Evolutionary conservation across 30 jellyfish, hydroid and myxozoan species (phyloP).

Genomic region (Cassiopea andromeda): DNA sequence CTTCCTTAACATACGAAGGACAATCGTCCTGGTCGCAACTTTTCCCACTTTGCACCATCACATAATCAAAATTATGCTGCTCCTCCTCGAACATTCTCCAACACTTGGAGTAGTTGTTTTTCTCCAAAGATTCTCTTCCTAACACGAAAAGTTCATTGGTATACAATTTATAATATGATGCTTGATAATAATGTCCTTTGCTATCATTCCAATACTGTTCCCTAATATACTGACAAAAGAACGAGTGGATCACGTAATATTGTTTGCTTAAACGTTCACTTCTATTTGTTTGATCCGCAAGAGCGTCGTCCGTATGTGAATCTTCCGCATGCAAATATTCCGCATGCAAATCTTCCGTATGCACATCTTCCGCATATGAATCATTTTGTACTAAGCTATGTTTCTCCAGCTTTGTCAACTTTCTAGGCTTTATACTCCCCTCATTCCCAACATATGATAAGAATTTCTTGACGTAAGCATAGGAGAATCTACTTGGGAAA

Average conservation of each 20-base stretch:
- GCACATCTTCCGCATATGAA: not conserved
- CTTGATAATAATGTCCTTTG: not conserved
- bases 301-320: not conserved
- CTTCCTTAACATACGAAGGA: not conserved
- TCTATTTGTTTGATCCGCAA: not conserved
- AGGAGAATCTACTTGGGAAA: slow-evolving; percentile 39
- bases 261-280: not conserved
- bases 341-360: too few species aligned
- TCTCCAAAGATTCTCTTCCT: slow-evolving; percentile 13
- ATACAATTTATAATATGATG: not conserved
- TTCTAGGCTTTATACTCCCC: not conserved
- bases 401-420: not conserved
- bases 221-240: slow-evolving; percentile 1
- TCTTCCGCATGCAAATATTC: too few species aligned
- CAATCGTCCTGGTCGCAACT: not conserved
- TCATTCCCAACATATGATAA: not conserved
- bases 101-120: not conserved
- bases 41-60: not conserved
- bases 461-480: slow-evolving; percentile 3
- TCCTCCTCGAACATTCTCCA: slow-evolving; percentile 8
- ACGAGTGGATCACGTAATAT: slow-evolving; percentile 5
- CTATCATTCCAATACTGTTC: not conserved
- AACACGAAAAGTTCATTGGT: not conserved
- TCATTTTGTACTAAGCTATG: slow-evolving; percentile 1
- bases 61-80: slow-evolving; percentile 21